Conservation (phyloP, 2,888 invertebrate genomes). For the Trissoscelio sp. region DNA sequence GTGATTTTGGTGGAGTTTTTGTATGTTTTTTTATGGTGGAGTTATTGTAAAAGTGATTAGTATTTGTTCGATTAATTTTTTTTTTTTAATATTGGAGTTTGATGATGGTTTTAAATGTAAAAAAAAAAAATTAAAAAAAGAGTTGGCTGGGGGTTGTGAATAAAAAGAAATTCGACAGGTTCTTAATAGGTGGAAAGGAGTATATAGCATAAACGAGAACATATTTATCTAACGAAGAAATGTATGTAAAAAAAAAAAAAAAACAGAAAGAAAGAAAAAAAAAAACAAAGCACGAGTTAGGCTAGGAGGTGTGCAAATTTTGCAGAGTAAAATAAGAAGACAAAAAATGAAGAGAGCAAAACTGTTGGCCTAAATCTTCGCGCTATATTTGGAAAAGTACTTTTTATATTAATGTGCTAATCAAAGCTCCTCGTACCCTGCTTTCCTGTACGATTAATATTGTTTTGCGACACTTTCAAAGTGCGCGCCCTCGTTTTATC, state of each 20-base stretch:
- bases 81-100: slow-evolving; percentile 53
- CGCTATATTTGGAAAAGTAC: slow-evolving; percentile 82
- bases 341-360: slow-evolving; percentile 68
- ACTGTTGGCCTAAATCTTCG: slow-evolving; percentile 80
- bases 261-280: slow-evolving; percentile 5
- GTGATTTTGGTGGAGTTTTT: too few species aligned
- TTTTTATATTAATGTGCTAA: slow-evolving; percentile 82
- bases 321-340: slow-evolving; percentile 32
- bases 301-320: slow-evolving; percentile 47
- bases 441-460: slow-evolving; percentile 48
- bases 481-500: slow-evolving; percentile 53
- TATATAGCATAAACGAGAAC: slow-evolving; percentile 58
- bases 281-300: slow-evolving; percentile 55
- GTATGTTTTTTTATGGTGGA: slow-evolving; percentile 65
- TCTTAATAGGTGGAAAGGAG: slow-evolving; percentile 53
- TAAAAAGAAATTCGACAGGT: slow-evolving; percentile 46
- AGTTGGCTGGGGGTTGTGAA: slow-evolving; percentile 51
- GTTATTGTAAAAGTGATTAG: slow-evolving; percentile 62
- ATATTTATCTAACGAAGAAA: slow-evolving; percentile 65
- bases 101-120: slow-evolving; percentile 64
- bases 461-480: slow-evolving; percentile 49
- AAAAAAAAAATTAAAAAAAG: slow-evolving; percentile 47
- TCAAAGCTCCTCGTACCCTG: slow-evolving; percentile 72
- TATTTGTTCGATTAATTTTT: slow-evolving; percentile 44
- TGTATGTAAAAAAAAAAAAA: slow-evolving; percentile 42